Evolutionary conservation across 2,888 invertebrate species (phyloP), one percentile per base, ranked within the genome.

Genomic region (Epirrhoe tristata): DNA sequence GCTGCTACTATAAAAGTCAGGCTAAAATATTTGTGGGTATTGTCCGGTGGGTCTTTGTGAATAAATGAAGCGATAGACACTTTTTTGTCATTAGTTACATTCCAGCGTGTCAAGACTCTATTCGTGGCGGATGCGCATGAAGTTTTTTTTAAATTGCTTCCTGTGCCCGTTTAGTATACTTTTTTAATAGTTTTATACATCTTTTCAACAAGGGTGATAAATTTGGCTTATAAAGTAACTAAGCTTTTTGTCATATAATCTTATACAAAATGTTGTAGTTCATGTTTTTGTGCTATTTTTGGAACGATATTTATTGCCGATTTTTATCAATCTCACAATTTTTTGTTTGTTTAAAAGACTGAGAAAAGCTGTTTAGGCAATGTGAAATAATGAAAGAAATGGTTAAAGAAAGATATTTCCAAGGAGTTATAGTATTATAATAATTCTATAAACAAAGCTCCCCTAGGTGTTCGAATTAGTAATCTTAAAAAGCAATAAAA

Each of bases 1-100:
- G 85, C 78, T 77, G 85, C 85, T 86, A 75, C 84, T 83, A 88
- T 87, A 87, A 90, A 90, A 86, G 89, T 90, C 88, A 83, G 77
- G 77, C 85, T 89, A 84, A 90, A 90, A 90, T 90, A 90, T 90
- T 87, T 87, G 84, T 79, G 79, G 81, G 85, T 76, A 81, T 92
- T 91, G 88, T 88, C 81, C 83, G 78, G 76, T 72, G 74, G 76
- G 72, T 83, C 81, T 87, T 90, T 90, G 86, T 87, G 81, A 81
- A 81, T 87, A 87, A 89, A 86, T 85, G 83, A 86, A 87, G 83
- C 83, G 80, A 86, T 88, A 83, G 83, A 83, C 77, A 77, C 72
- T 69, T 74, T 86, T 86, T 85, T 86, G 86, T 87, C 80, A 76
- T 81, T 79, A 83, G 61, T 84, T 82, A 83, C 81, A 81, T 87